phyloP scores from a whole-genome alignment of 2,113 vertebrate species.

The Oryzias curvinotus region DNA sequence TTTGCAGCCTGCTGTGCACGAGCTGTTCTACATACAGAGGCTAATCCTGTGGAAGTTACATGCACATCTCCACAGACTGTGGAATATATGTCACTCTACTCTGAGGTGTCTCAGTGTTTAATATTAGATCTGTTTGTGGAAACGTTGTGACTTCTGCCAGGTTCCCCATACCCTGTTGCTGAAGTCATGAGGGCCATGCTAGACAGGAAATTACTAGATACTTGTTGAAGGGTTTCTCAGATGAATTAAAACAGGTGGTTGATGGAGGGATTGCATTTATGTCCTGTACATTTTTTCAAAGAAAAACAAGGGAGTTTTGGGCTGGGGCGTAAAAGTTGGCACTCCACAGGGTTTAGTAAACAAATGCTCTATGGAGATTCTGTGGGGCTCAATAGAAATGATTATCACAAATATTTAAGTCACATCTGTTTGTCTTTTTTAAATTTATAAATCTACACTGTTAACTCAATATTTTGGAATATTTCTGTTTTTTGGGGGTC shows the following conservation, averaged over 20 bases:
- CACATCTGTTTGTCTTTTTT: no score
- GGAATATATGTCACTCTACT: conserved; percentile 53
- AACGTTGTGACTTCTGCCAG: conserved; percentile 40
- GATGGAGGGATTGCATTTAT: conserved; percentile 36
- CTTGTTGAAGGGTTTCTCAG: conserved; percentile 55
- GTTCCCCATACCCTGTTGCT: conserved; percentile 30
- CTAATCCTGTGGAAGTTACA: conserved; percentile 33
- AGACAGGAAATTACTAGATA: conserved; percentile 50
- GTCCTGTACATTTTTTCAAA: conserved; percentile 17
- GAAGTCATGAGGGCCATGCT: conserved; percentile 16
- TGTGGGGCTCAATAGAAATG: no score
- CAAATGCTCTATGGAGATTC: no score
- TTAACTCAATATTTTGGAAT: no score
- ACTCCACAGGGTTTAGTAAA: no score
- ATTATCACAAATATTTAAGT: no score
- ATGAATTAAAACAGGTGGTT: conserved; percentile 36
- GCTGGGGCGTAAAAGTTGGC: neutral
- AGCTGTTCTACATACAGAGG: conserved; percentile 59
- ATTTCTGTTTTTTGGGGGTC: no score
- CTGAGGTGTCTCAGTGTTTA: conserved; percentile 42
- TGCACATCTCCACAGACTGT: conserved; percentile 33
- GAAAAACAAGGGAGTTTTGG: neutral
- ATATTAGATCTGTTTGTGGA: conserved; percentile 53
- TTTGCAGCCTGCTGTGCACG: conserved; percentile 54
- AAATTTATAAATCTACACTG: no score